phyloP scores from a whole-genome alignment of 2,888 invertebrate species.

The Orchestes rusci region DNA sequence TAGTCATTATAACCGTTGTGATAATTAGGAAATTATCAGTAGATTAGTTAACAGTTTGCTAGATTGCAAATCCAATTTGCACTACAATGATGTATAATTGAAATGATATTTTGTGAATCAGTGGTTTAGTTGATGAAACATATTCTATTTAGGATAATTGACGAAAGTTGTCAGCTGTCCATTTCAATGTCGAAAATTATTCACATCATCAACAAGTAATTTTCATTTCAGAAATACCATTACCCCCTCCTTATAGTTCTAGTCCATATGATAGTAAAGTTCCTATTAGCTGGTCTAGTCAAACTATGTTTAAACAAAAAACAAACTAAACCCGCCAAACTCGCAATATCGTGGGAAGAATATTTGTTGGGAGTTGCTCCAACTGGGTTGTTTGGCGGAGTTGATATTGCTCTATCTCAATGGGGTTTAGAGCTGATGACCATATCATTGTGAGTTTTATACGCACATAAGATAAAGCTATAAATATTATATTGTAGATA shows the following conservation, averaged over 20 bases:
- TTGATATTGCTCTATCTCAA: conserved; percentile 96
- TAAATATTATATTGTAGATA: conserved; percentile 52
- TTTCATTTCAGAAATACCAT: conserved; percentile 62
- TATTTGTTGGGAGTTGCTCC: conserved; percentile 75
- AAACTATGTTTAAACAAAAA: conserved; percentile 53
- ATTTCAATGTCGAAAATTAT: no score
- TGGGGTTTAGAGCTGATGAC: conserved; percentile 96
- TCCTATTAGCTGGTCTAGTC: conserved; percentile 66
- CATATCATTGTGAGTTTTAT: conserved; percentile 72
- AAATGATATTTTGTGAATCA: no score
- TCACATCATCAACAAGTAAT: no score
- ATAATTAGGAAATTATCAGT: no score
- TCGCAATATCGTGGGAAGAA: conserved; percentile 65
- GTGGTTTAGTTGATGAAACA: no score
- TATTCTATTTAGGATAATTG: no score
- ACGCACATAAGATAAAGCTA: neutral
- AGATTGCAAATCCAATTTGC: no score
- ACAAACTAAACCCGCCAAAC: conserved; percentile 51
- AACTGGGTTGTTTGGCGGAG: conserved; percentile 86
- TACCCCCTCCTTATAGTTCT: conserved; percentile 86
- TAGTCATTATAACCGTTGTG: no score
- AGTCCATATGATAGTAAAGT: conserved; percentile 86
- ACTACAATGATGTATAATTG: no score
- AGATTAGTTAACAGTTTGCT: no score
- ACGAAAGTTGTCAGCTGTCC: no score